These are phyloP conservation scores for Drosophila pseudotakahashii DNA, from an alignment of 2,888 invertebrate genomes.

Conservation along the genomic window DNA sequence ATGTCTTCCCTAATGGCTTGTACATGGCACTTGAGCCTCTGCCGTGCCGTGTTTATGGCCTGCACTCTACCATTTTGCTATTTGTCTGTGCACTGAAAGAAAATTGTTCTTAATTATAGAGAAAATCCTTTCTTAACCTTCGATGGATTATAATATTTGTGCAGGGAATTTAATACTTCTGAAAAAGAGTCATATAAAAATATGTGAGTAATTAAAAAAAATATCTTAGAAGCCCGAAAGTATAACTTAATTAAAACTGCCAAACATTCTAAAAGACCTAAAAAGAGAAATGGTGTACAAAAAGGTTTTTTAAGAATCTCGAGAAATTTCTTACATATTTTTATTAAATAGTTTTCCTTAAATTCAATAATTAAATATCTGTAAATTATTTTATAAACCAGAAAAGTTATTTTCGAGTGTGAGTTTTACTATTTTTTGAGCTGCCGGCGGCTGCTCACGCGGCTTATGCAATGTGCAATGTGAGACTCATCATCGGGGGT, in stretches of 20 bases:
- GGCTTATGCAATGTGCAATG: conserved; percentile 60
- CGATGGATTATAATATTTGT: no score
- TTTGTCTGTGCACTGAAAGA: neutral
- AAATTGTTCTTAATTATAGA: neutral
- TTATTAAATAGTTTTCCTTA: no score
- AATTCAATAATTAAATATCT: neutral
- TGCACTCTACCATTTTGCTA: conserved; percentile 44
- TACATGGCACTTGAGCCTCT: conserved; percentile 51
- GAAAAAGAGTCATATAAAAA: no score
- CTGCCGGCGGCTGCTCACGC: conserved; percentile 21
- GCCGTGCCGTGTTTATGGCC: conserved; percentile 61
- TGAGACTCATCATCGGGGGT: conserved; percentile 41
- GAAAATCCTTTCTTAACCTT: no score
- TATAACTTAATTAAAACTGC: no score
- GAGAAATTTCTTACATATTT: no score
- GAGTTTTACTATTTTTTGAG: conserved; percentile 15
- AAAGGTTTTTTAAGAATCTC: no score
- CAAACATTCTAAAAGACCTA: no score
- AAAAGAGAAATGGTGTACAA: no score
- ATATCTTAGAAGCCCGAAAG: no score
- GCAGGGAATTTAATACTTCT: no score
- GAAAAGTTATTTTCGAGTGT: conserved; percentile 9
- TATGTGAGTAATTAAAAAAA: no score
- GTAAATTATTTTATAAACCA: neutral
- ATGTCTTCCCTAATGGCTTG: conserved; percentile 71